Conservation (phyloP, 2,797 vertebrate species). For the Peromyscus nudipes region DNA sequence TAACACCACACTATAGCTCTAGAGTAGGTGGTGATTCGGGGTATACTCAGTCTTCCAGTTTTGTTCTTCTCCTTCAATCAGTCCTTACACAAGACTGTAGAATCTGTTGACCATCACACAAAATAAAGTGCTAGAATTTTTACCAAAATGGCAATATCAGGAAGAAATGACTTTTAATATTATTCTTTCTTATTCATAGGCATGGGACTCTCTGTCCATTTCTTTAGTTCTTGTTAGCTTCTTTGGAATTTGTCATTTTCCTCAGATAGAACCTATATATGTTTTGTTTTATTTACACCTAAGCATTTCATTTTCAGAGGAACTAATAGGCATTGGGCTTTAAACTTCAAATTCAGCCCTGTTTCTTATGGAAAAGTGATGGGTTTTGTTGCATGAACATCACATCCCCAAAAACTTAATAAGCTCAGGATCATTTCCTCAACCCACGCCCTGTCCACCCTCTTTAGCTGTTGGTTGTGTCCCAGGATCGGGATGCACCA, state of each 20-base stretch:
- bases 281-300: slow-evolving; percentile 33
- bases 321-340: not conserved
- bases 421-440: not conserved
- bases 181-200: not conserved
- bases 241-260: slow-evolving; percentile 2
- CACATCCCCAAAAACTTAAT: not conserved
- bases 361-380: not conserved
- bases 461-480: not conserved
- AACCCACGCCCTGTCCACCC: not conserved
- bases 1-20: not conserved
- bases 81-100: not conserved
- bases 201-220: not conserved
- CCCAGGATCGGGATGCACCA: not conserved
- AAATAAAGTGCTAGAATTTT: slow-evolving; percentile 24
- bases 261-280: not conserved
- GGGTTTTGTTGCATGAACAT: not conserved
- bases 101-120: not conserved
- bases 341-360: slow-evolving; percentile 40
- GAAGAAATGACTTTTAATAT: slow-evolving; percentile 27
- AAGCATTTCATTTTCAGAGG: not conserved
- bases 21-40: not conserved
- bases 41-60: not conserved
- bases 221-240: not conserved
- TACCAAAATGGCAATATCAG: not conserved
- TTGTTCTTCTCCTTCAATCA: slow-evolving; percentile 8